Base-by-base conservation (phyloP, 2,888 invertebrate genomes). In the Leucania comma region DNA sequence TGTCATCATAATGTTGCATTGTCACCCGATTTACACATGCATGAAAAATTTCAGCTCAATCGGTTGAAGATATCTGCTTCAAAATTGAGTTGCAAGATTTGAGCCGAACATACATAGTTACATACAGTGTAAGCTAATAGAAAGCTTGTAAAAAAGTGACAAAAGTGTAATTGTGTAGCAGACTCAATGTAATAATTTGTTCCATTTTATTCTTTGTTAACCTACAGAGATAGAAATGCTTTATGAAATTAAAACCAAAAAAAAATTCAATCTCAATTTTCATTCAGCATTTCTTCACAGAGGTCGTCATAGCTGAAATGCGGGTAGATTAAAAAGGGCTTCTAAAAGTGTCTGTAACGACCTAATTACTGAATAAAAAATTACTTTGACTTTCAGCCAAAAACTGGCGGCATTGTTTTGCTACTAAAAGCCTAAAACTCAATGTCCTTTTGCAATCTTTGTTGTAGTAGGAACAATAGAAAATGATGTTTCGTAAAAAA, bases 361-460 rank as follows among this genome's bases (percentile, higher is more conserved):
- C 75, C 78, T 79, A 79, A 75, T 79, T 79, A 79, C 65, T 60
- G 62, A 72, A 68, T 63, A 79, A 79, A 78, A 79, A 75, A 79
- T 48, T 65, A 65, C 74, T 78, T 78, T 78, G 69, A 75, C 69
- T 74, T 74, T 71, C 42, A 46, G 35, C 42, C 74, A 60, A 65
- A 69, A 66, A 50, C 67, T 54, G 26, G 26, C 22, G 32, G 24
- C 66, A 78, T 75, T 71, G 68, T 77, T 77, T 74, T 65, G 32
- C 12, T 76, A 29, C 26, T 22, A 46, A 54, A 38, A 35, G 50
- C 26, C 24, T 46, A 56, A 56, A 77, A 64, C 42, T 73, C 53
- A 51, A 50, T 46, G 60, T 32, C 38, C 63, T 61, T 78, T 67
- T 67, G 20, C 35, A 63, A 75, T 70, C n/a, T 75, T 71, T 64